Conservation (phyloP, 2,888 invertebrate genomes). For the Harpalus rufipes region DNA sequence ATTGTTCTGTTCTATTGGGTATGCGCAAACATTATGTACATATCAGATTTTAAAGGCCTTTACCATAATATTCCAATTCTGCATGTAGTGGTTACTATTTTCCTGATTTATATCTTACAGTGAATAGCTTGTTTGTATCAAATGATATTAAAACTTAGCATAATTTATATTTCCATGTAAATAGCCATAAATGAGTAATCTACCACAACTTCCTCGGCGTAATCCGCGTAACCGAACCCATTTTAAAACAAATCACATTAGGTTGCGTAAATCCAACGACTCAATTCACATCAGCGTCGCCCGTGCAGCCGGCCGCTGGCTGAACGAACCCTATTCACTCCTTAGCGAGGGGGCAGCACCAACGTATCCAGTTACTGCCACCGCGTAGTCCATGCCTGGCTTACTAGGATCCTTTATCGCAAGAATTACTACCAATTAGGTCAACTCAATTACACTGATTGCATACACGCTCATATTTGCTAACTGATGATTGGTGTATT, state of each 20-base stretch:
- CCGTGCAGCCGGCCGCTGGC: not conserved
- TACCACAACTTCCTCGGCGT: slow-evolving; percentile 7
- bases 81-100: not conserved
- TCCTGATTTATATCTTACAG: not conserved
- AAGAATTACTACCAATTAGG: slow-evolving; percentile 62
- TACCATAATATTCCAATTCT: not conserved
- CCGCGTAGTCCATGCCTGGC: not conserved
- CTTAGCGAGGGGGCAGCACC: slow-evolving; percentile 30
- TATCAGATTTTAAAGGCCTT: not conserved
- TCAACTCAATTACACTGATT: slow-evolving; percentile 63
- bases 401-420: slow-evolving; percentile 53
- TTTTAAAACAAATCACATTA: slow-evolving; percentile 50
- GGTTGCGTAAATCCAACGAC: slow-evolving; percentile 46
- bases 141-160: not conserved
- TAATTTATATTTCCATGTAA: not conserved
- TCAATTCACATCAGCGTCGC: slow-evolving; percentile 24
- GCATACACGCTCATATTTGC: slow-evolving; percentile 41
- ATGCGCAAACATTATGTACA: not conserved
- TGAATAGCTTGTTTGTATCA: not conserved
- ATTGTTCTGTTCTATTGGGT: too few relatives aligned
- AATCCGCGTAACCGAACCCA: slow-evolving; percentile 12
- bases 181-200: slow-evolving; percentile 7
- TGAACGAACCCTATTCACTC: slow-evolving; percentile 49
- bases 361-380: slow-evolving; percentile 35
- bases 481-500: slow-evolving; percentile 49